Evolutionary conservation across 2,113 vertebrate genomes (phyloP), one percentile per base, ranked within the genome.

Genomic region (Podarcis muralis): DNA sequence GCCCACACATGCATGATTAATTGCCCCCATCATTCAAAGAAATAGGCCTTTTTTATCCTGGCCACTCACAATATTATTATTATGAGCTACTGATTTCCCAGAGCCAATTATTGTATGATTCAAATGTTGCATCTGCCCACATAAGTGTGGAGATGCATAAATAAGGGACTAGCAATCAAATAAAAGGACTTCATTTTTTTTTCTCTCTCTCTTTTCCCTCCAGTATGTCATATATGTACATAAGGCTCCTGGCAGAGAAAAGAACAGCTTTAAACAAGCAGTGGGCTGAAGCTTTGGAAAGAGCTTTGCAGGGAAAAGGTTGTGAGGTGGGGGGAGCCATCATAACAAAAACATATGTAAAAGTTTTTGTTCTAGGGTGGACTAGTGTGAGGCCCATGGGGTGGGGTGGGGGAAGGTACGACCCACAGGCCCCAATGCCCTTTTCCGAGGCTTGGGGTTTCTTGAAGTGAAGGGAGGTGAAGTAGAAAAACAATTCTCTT

Each of bases 81-180:
- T 97, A 96, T 94, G 90, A 96, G 94, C 93, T 95, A 88, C 92
- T 96, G 94, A 95, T 96, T 95, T 93, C 93, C 94, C 93, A 93
- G 71, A 96, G 95, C 93, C 96, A 97, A 95, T 97, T 97, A 96
- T 95, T 97, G 94, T 88, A 95, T 94, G 95, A 97, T 96, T 95
- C 89, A 94, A 92, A 90, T 89, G 68, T 85, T 82, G 80, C 93
- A 92, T 95, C 90, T 93, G 87, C 88, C 85, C 84, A 78, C 87
- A 62, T 83, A 65, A 91, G 88, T 89, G 85, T 93, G 86, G 82
- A 88, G 87, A 93, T 95, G 95, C 90, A 91, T 91, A 95, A 93
- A 92, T 92, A 92, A 94, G 91, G 87, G 91, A 86, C n/a, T 43
- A 27, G 71, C 78, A 93, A 91, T 90, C 93, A 88, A 89, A 94